Base-by-base conservation (phyloP, 2,888 invertebrate species). In the Halictus quadricinctus region DNA sequence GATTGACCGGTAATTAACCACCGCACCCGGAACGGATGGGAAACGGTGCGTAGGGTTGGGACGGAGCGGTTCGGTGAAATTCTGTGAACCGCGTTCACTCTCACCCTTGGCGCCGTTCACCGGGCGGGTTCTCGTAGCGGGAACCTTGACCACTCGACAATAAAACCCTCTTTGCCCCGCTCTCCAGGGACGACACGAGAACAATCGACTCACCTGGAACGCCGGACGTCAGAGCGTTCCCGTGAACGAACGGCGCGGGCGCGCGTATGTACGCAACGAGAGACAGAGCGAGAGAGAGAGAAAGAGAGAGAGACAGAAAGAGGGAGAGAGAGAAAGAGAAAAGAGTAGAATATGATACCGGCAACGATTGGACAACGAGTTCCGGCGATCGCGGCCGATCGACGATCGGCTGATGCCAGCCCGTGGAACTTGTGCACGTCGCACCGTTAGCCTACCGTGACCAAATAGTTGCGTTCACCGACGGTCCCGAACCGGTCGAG, bases 371-470 rank as follows among this genome's bases (percentile, higher is more conserved):
- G 66, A 66, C 72, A n/a, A 64, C 82, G 79, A 66, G 83, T 85
- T 54, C 66, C 77, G 79, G 72, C 85, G 83, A 79, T 72, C 72
- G 21, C 18, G 66, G 36, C 80, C 81, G 83, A 79, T 80, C 74
- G 54, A 36, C 43, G 58, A 41, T 70, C 64, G 54, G 58, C 58
- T 74, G 66, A 50, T 12, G 72, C 46, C 74, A n/a, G 54, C 29
- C 41, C 60, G 74, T 78, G 69, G 66, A 66, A 76, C 48, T 36
- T 66, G 76, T 69, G 76, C 78, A 66, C 72, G 83, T 29, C 81
- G 81, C 72, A 77, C 84, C 88, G 87, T 87, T 86, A 83, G 75
- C 76, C 73, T 50, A 4, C 76, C 84, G 77, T 36, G 69, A 77
- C 80, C 77, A 80, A 79, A 81, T 85, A 84, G 76, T 76, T 76